Percentiles rank a stretch among this genome's conserved stretches.
These are phyloP conservation scores for Trichogramma dendrolimi DNA, from an alignment of 2,888 invertebrate genomes.

Conservation along the genomic window DNA sequence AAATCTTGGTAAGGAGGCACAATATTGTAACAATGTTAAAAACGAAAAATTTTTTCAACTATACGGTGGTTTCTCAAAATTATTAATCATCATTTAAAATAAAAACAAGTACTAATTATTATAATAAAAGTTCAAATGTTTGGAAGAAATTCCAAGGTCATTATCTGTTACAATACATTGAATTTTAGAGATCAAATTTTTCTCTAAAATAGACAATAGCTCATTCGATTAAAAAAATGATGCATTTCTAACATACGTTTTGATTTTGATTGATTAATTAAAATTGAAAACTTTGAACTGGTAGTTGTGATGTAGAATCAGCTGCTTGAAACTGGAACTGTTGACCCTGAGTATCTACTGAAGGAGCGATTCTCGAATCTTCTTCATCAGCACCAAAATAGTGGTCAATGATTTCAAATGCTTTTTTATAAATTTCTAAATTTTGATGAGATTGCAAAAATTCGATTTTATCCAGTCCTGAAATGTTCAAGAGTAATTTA, in stretches of 20 bases:
- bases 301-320: conserved; percentile 52
- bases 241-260: conserved; percentile 15
- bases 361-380: conserved; percentile 74
- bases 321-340: conserved; percentile 57
- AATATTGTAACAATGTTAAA: conserved; percentile 3
- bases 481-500: conserved; percentile 32
- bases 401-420: conserved; percentile 93
- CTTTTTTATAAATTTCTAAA: conserved; percentile 93
- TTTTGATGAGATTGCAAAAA: conserved; percentile 96
- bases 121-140: conserved; percentile 17
- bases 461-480: conserved; percentile 96
- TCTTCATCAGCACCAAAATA: conserved; percentile 93
- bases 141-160: conserved; percentile 12
- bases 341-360: conserved; percentile 71
- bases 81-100: background rate
- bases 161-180: conserved; percentile 19
- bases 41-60: conserved; percentile 14
- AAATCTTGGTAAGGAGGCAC: conserved; percentile 13
- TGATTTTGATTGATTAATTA: conserved; percentile 52
- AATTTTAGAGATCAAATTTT: conserved; percentile 25
- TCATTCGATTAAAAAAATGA: conserved; percentile 29
- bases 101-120: too few species aligned
- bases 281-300: conserved; percentile 78
- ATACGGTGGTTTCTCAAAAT: conserved; percentile 13
- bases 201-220: conserved; percentile 27